phyloP scores from a whole-genome alignment of 2,113 vertebrate genomes.

The Lycocorax pyrrhopterus region DNA sequence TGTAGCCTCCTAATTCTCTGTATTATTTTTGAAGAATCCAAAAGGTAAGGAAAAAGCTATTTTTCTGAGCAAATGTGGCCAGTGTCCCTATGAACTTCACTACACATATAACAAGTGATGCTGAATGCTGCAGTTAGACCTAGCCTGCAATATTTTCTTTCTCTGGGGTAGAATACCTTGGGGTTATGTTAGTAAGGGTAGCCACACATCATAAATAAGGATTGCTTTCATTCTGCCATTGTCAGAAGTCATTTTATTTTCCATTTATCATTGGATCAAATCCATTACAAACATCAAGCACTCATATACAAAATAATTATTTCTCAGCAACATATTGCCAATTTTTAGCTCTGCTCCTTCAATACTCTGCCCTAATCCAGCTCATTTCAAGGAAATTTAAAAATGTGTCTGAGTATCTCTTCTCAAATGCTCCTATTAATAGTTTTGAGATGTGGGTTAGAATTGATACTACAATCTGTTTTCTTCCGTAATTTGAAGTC shows the following conservation, averaged over 20 bases:
- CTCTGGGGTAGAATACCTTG: conserved; percentile 2
- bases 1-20: background rate
- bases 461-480: background rate
- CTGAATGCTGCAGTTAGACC: background rate
- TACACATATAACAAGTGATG: background rate
- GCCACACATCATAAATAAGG: conserved; percentile 22
- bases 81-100: background rate
- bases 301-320: background rate
- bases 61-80: background rate
- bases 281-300: background rate
- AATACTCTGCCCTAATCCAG: background rate
- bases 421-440: conserved; percentile 2
- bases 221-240: conserved; percentile 34
- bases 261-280: background rate
- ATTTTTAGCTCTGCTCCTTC: background rate
- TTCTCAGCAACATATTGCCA: background rate
- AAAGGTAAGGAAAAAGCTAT: background rate
- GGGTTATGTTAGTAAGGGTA: background rate
- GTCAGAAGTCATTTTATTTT: conserved; percentile 27
- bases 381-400: conserved; percentile 1
- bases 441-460: background rate
- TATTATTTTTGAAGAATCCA: background rate
- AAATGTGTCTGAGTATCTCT: background rate
- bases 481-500: background rate
- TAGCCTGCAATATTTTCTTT: background rate